These are phyloP conservation scores for Oreochromis niloticus DNA, from an alignment of 2,113 vertebrate genomes.

Conservation along the genomic window DNA sequence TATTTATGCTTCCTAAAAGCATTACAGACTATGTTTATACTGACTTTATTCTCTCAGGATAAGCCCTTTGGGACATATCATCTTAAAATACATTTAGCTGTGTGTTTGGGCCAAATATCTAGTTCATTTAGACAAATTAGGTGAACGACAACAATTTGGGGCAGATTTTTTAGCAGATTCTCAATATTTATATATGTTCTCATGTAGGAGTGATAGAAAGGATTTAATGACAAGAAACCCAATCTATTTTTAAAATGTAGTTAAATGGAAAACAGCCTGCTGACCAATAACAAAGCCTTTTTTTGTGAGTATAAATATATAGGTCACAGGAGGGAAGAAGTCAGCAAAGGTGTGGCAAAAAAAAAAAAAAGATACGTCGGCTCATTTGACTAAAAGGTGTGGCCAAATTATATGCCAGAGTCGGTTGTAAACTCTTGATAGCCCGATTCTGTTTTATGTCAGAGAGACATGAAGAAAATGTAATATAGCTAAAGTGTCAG, in stretches of 20 bases:
- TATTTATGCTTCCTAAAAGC: not conserved
- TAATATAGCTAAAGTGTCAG: not conserved
- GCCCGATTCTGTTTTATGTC: not conserved
- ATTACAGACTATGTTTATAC: not conserved
- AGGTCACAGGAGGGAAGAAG: not conserved
- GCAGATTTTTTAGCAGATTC: no score
- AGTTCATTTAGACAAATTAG: not conserved
- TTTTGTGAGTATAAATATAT: not conserved
- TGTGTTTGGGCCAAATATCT: not conserved
- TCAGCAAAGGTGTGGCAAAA: not conserved
- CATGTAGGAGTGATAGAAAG: not conserved
- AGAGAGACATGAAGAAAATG: not conserved
- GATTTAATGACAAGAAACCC: not conserved
- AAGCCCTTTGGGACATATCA: not conserved
- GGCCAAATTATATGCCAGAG: not conserved
- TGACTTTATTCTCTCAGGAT: not conserved
- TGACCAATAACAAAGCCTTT: not conserved
- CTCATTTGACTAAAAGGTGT: constrained; percentile 14
- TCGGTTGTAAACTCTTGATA: not conserved
- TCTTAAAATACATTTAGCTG: not conserved
- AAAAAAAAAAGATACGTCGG: not conserved
- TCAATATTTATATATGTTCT: not conserved
- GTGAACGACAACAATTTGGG: not conserved
- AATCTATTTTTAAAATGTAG: not conserved
- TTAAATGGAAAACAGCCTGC: not conserved